Base-by-base conservation (phyloP, 1,140 invertebrate species). In the Drosophila guanche region DNA sequence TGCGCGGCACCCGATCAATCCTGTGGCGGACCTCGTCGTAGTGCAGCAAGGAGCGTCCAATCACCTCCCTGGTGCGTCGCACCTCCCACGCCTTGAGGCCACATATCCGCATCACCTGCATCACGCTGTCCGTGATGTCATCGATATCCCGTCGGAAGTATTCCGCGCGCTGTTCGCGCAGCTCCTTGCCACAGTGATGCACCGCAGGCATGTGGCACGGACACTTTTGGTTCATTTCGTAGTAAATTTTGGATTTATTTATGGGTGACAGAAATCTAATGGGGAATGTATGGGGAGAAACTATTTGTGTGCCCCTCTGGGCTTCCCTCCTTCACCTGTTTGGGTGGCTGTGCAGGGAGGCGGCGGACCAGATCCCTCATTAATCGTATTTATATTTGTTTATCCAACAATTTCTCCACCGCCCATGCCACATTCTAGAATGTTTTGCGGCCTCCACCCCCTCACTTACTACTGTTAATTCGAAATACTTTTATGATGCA, bases 401-500 rank as follows among this genome's bases (percentile, higher is more conserved):
- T 83, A 79, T 56, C 70, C 79, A 83, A 83, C 79, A 84, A 75
- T 83, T 62, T 68, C 5, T 25, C 22, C 14, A 6, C 27, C 10
- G n/a, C 8, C 8, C 14, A 8, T n/a, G 10, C 42, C 5, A 2
- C 14, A 6, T 2, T 2, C 23, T 16, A 14, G 47, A n/a, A 12
- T 77, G 61, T 71, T 61, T 74, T 37, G 33, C 10, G 10, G 10
- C 10, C 25, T 27, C 5, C 65, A 71, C 16, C 16, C 16, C 27
- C 65, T 75, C 79, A 84, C 75, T 79, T 85, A 79, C 79, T 79
- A 65, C 66, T 71, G 50, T 84, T 84, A 75, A 84, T 84, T 79
- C 48, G 10, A 67, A 63, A 83, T 79, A 83, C 69, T 84, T 79
- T 76, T 84, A 62, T 83, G 79, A 66, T 70, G 75, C 70, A 79